These are phyloP conservation scores for Anarhynchus alexandrinus DNA, from an alignment of 2,113 vertebrate genomes.

Conservation along the genomic window DNA sequence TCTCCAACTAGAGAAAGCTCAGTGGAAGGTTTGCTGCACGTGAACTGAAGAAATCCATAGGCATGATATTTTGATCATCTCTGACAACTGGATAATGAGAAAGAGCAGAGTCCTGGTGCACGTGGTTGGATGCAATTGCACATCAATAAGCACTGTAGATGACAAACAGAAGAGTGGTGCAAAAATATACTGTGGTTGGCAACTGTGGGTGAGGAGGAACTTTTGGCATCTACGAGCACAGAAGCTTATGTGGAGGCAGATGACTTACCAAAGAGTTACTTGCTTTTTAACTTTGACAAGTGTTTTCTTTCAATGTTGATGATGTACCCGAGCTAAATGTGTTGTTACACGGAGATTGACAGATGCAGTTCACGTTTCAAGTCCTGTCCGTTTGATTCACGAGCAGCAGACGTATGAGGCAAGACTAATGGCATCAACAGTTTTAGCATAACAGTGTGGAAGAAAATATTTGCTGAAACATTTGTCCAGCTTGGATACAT, in stretches of 20 bases:
- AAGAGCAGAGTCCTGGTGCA: not conserved
- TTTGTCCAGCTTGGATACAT: not conserved
- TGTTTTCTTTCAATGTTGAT: not conserved
- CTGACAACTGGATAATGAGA: not conserved
- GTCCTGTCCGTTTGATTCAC: not conserved
- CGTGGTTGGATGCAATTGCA: not conserved
- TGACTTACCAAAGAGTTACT: conserved; percentile 15
- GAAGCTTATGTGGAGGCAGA: conserved; percentile 9
- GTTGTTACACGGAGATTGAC: not conserved
- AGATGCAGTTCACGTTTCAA: not conserved
- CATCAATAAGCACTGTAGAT: not conserved
- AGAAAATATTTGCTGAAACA: not conserved
- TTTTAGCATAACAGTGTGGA: not conserved
- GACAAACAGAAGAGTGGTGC: conserved; percentile 6
- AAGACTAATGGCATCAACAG: not conserved
- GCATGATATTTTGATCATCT: not conserved
- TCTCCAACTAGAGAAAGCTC: not conserved
- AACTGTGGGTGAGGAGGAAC: conserved; percentile 12
- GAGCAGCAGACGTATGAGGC: not conserved
- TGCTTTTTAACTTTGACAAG: conserved; percentile 20
- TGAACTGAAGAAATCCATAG: not conserved
- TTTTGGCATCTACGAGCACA: not conserved
- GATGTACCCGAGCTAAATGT: not conserved
- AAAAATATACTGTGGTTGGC: conserved; percentile 40
- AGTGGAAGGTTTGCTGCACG: fast-evolving